These are phyloP conservation scores for Cyclopterus lumpus DNA, from an alignment of 2,797 vertebrate genomes.

Conservation along the genomic window DNA sequence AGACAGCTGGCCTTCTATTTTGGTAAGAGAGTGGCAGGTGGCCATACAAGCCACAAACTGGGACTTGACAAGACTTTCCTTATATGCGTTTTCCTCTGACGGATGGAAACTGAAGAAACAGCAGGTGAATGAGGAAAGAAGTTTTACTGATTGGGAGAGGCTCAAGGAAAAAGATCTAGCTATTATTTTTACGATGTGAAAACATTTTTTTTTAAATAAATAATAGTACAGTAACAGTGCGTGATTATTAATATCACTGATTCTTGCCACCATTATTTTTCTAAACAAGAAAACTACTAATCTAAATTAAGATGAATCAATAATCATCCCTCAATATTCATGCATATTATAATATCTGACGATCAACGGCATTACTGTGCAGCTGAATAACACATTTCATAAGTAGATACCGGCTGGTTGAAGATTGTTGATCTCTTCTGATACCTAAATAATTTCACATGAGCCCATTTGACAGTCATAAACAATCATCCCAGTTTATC, in stretches of 20 bases:
- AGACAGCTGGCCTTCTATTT: slow-evolving; percentile 95
- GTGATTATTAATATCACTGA: neutral
- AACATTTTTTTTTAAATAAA: no score
- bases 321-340: neutral
- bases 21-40: slow-evolving; percentile 97
- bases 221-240: neutral
- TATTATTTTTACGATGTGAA: neutral
- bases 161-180: neutral
- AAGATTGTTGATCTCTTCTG: neutral
- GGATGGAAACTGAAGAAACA: slow-evolving; percentile 86
- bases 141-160: neutral
- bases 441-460: neutral
- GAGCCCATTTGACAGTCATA: neutral
- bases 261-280: neutral
- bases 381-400: neutral
- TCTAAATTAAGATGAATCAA: neutral
- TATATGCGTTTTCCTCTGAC: slow-evolving; percentile 91
- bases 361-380: neutral
- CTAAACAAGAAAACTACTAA: neutral
- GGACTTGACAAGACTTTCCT: slow-evolving; percentile 90
- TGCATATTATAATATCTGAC: neutral
- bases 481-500: neutral
- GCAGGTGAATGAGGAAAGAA: neutral
- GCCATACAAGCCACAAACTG: slow-evolving; percentile 98
- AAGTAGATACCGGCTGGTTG: neutral